Evolutionary conservation across 1,140 invertebrate species (phyloP).

Genomic region (Bombus affinis): DNA sequence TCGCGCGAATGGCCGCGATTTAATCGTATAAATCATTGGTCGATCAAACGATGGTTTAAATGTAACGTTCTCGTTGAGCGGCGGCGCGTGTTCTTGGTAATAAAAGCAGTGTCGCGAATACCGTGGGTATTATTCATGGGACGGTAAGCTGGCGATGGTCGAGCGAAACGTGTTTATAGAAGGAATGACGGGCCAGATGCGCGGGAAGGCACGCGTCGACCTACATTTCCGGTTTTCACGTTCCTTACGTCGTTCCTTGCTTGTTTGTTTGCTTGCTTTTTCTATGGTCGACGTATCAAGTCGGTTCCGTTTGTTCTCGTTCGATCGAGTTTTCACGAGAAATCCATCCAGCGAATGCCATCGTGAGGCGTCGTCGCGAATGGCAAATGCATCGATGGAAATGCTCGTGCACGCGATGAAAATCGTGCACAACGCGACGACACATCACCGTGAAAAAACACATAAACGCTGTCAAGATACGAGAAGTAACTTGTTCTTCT

Average conservation of each 20-base stretch:
- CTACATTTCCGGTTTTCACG: conserved; percentile 31
- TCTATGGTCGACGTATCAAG: neutral
- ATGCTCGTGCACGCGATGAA: neutral
- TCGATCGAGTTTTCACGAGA: neutral
- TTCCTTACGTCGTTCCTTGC: neutral
- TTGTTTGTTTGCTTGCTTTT: neutral
- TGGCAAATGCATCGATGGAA: neutral
- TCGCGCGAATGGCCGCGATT: neutral
- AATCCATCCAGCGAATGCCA: neutral
- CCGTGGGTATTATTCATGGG: conserved; percentile 1
- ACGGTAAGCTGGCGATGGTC: neutral
- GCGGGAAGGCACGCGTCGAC: neutral
- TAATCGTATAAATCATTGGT: conserved; percentile 20
- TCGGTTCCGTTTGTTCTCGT: neutral
- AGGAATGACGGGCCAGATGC: conserved; percentile 11
- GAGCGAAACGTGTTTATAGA: conserved; percentile 5
- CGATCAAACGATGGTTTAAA: conserved; percentile 4
- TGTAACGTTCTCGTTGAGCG: neutral
- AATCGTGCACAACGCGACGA: too few species aligned
- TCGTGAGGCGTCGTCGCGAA: neutral
- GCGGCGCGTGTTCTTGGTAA: neutral
- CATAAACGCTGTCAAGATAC: neutral
- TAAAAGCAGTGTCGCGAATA: neutral
- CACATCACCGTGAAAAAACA: neutral
- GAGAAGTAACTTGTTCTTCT: neutral